Percentiles rank a stretch among this genome's conserved stretches.
Evolutionary conservation across 2,888 invertebrate genomes (phyloP).

Genomic region (Pantelozetes paolii): DNA sequence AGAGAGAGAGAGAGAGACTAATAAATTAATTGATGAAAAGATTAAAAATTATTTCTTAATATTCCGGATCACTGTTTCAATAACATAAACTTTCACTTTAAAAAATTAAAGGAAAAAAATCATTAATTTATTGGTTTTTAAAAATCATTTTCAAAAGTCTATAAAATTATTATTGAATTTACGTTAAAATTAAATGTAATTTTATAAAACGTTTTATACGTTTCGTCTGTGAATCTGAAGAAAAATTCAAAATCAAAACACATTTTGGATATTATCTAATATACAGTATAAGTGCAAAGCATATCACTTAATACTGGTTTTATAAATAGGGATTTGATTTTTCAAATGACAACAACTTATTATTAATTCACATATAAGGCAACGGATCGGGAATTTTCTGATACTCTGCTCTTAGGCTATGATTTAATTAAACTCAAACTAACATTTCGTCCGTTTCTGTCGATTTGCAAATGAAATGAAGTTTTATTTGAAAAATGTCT

Average conservation of each 20-base stretch:
- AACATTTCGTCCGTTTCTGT: background rate
- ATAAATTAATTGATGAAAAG: too few relatives aligned
- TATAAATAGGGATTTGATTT: background rate
- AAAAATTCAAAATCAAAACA: background rate
- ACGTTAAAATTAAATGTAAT: too few relatives aligned
- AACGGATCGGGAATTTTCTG: background rate
- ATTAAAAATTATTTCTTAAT: too few relatives aligned
- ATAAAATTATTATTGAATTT: too few relatives aligned
- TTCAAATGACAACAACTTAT: constrained; percentile 13
- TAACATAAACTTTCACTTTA: too few relatives aligned
- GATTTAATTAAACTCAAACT: background rate
- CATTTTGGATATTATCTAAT: background rate
- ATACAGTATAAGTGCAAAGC: background rate
- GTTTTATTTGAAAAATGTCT: background rate
- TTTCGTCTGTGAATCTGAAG: background rate
- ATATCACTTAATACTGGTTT: constrained; percentile 1
- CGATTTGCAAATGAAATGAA: background rate
- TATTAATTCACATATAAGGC: background rate
- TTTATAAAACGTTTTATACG: background rate
- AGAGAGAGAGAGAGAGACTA: too few relatives aligned
- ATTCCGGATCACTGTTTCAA: too few relatives aligned
- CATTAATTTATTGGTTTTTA: too few relatives aligned
- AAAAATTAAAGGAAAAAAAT: too few relatives aligned
- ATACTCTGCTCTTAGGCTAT: background rate
- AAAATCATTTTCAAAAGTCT: too few relatives aligned